Base-by-base conservation (phyloP, 2,797 vertebrate genomes). In the Dermochelys coriacea region DNA sequence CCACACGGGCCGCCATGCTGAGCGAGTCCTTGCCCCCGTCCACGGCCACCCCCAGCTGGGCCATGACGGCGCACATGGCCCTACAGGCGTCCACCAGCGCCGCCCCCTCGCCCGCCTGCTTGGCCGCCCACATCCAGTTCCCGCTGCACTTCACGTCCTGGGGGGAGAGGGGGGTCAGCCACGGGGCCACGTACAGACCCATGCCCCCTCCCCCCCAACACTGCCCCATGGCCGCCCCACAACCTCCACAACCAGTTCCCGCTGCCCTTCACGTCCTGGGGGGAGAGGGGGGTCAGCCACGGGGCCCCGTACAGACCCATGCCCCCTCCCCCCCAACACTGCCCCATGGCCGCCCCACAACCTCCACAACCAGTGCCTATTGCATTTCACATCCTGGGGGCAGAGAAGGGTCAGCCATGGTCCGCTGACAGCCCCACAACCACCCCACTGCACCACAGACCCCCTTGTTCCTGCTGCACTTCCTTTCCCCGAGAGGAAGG, bases 111-210 rank as follows among this genome's bases (percentile, higher is more conserved):
- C 99, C 98, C 0, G 98, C 98, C 15, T 99, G 97, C 97, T 99
- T 99, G 15, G 99, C 99, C 0, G 99, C 99, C 99, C 99, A 99
- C 99, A 99, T 99, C 99, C 99, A 99, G 98, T 99, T 99, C 21
- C 99, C 99, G 8, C 99, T 99, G 81, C 99, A 99, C 94, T 99
- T 99, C 59, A 99, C 99, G 31, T 99, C 99, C 99, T 99, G 87
- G 74, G 34, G 1, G 52, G 23, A 34, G 23, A 47, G 12, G 15
- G 29, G 47, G 16, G 47, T 37, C 8, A 49, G 78, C 12, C 45
- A 21, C 3, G 5, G 25, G 45, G 25, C 12, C 45, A n/a, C 9
- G 8, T 9, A 6, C 9, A 8, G 8, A 57, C 54, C 41, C 47
- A 4, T 2, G 3, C 45, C 37, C 5, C 37, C 50, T 8, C 52